Conservation (phyloP, 2,797 vertebrate genomes). For the Gambusia yucatana region DNA sequence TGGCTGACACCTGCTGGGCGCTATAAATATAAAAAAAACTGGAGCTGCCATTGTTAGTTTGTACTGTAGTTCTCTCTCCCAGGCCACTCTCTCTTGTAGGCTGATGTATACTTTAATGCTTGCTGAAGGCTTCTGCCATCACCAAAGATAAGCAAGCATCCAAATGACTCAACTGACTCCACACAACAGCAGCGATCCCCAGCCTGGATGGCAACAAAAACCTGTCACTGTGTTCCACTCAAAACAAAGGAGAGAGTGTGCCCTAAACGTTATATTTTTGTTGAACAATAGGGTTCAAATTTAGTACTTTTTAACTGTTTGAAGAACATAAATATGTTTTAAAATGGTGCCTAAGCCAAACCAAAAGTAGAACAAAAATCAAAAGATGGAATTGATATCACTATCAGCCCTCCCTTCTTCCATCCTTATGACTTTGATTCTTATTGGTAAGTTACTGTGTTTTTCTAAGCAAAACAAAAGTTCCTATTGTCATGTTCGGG, state of each 20-base stretch:
- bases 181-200: conserved; percentile 52
- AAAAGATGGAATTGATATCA: background rate
- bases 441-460: background rate
- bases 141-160: conserved; percentile 70
- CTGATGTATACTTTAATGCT: conserved; percentile 73
- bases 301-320: background rate
- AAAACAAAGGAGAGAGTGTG: background rate
- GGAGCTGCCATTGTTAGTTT: conserved; percentile 85
- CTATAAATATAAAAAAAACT: conserved; percentile 91
- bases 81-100: conserved; percentile 54
- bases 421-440: background rate
- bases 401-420: background rate
- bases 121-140: conserved; percentile 74
- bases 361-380: background rate
- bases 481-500: too few relatives aligned
- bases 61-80: conserved; percentile 73
- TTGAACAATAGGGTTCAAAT: background rate
- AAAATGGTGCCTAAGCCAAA: background rate
- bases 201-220: conserved; percentile 38
- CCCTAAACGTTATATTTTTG: conserved; percentile 4
- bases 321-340: background rate
- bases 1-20: conserved; percentile 92
- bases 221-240: conserved; percentile 36
- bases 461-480: background rate
- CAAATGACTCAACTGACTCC: conserved; percentile 71